Conservation (phyloP, 2,113 vertebrate species). For the Cyprinodon variegatus region DNA sequence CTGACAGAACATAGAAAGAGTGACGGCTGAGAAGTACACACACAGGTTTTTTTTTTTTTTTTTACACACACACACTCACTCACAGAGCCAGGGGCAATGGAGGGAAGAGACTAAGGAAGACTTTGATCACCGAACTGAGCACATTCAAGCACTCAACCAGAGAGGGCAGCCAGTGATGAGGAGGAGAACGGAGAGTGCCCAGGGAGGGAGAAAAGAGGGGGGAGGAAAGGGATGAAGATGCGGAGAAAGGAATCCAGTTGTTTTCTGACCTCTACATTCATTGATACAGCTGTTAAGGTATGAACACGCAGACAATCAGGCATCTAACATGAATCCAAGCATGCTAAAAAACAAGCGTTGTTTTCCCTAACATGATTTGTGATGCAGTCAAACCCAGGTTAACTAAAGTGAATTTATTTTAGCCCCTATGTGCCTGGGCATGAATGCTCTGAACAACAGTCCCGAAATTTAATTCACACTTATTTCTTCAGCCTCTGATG, state of each 20-base stretch:
- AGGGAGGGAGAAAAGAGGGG: constrained; percentile 30
- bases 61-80: constrained; percentile 36
- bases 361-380: constrained; percentile 21
- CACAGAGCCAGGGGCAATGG: constrained; percentile 69
- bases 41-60: constrained; percentile 2
- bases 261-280: constrained; percentile 69
- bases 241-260: constrained; percentile 38
- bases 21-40: constrained; percentile 52
- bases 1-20: constrained; percentile 63
- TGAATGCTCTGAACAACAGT: constrained; percentile 17
- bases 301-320: constrained; percentile 46
- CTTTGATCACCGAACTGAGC: constrained; percentile 79
- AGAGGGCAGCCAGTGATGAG: constrained; percentile 75
- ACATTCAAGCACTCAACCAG: constrained; percentile 77
- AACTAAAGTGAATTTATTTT: constrained; percentile 53
- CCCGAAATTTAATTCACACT: constrained; percentile 61
- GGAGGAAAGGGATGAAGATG: not conserved
- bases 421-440: constrained; percentile 29
- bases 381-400: constrained; percentile 16
- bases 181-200: constrained; percentile 62
- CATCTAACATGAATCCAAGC: constrained; percentile 30
- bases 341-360: not conserved
- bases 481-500: constrained; percentile 42
- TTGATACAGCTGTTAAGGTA: constrained; percentile 71
- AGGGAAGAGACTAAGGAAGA: constrained; percentile 75